Conservation (phyloP, 2,113 vertebrate species). For the Oxyruncus cristatus region DNA sequence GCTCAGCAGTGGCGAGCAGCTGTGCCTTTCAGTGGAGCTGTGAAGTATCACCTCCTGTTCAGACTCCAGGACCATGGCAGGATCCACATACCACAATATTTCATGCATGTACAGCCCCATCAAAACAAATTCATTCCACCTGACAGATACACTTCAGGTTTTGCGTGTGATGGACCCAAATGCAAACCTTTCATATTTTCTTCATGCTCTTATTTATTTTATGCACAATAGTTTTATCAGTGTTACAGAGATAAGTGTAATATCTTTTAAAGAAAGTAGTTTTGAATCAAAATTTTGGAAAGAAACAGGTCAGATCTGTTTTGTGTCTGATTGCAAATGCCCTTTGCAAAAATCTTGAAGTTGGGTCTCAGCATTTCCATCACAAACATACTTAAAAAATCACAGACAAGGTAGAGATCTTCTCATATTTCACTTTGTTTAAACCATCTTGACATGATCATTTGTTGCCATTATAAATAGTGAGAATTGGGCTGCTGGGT, state of each 20-base stretch:
- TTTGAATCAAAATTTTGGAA: neutral
- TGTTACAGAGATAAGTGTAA: neutral
- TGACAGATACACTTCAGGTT: neutral
- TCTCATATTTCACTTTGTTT: conserved; percentile 25
- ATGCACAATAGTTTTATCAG: neutral
- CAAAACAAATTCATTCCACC: neutral
- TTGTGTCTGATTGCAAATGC: neutral
- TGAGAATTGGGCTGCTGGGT: neutral
- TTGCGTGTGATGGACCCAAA: neutral
- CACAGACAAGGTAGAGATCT: neutral
- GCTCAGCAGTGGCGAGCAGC: neutral
- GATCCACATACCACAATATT: neutral
- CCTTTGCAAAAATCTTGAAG: neutral
- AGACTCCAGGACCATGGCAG: neutral
- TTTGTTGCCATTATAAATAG: conserved; percentile 45
- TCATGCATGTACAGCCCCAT: neutral
- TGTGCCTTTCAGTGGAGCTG: neutral
- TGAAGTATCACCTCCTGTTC: neutral
- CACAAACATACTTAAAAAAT: neutral
- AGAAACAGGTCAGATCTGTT: neutral
- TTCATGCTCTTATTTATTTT: neutral
- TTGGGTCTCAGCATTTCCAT: conserved; percentile 5
- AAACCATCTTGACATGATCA: conserved; percentile 24
- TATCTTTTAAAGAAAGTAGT: neutral
- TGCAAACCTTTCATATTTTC: neutral